Base-by-base conservation (phyloP, 1,140 invertebrate species). In the Caenorhabditis latens region DNA sequence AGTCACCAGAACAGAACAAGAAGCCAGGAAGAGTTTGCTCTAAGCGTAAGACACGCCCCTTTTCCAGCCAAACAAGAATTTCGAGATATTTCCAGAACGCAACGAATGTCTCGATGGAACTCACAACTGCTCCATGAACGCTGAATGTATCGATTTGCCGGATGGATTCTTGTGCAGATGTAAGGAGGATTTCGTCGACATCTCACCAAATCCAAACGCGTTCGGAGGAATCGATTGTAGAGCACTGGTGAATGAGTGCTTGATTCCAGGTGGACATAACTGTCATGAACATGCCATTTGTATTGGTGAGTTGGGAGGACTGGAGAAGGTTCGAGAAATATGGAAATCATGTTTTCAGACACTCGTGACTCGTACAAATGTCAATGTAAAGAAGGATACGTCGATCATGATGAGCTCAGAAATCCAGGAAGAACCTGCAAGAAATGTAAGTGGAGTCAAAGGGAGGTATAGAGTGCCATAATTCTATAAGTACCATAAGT, bases 101-200 rank as follows among this genome's bases (percentile, higher is more conserved):
- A 92, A 92, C 84, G 92, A 92, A 87, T 92, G 91, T 65, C 50
- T 87, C 9, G 58, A 87, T 40, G 88, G 90, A 43, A 87, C 87
- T 13, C 89, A 93, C 83, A 91, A 92, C 43, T 93, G 93, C 86
- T 89, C 92, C 48, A 86, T 87, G 9, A 90, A 93, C 88, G 93
- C 93, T 9, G 58, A 90, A 0, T 94, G 93, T 86, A 89, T 90
- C 42, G 93, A 94, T 83, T 88, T 90, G 8, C 88, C 90, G 19
- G 93, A 93, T 46, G 83, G 88, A 13, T 93, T 89, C 87, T 87
- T 92, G 7, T 94, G 93, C 90, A 67, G 84, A 55, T 94, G 93
- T 88, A 92, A 93, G 55, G 87, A 90, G 61, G 93, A 93, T 14
- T 94, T 87, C 88, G 90, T 92, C 40, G 91, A 92, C 67, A 90